phyloP scores from a whole-genome alignment of 2,888 invertebrate genomes.

The Helleia helle region DNA sequence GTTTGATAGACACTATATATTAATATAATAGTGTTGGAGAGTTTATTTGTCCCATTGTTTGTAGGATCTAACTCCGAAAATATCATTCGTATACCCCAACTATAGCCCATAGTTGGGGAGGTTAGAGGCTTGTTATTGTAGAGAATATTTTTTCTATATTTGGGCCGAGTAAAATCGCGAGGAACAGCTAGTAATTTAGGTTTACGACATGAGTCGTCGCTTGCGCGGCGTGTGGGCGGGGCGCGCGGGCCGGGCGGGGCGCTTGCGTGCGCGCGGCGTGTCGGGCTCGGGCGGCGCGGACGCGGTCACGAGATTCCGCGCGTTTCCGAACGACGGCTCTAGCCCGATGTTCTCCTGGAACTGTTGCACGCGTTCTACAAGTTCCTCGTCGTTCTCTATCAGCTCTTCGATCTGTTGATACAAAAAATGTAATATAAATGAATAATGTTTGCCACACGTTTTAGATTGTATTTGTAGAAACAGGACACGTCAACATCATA shows the following conservation, averaged over 20 bases:
- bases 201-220: slow-evolving; percentile 27
- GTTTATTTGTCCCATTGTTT: no score
- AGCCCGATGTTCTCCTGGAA: slow-evolving; percentile 52
- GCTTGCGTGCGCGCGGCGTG: slow-evolving; percentile 40
- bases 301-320: slow-evolving; percentile 53
- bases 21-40: no score
- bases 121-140: no score
- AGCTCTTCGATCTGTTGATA: slow-evolving; percentile 55
- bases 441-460: no score
- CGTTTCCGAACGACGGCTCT: slow-evolving; percentile 44
- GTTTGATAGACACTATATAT: no score
- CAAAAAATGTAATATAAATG: neutral
- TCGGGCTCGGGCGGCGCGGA: slow-evolving; percentile 56
- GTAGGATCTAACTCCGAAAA: no score
- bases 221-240: slow-evolving; percentile 24
- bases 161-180: neutral
- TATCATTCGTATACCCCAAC: no score
- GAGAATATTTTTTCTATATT: no score
- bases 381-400: slow-evolving; percentile 54
- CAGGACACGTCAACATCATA: no score
- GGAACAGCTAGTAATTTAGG: no score
- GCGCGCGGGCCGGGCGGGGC: slow-evolving; percentile 21
- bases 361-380: slow-evolving; percentile 44
- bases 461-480: no score
- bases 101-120: no score